Evolutionary conservation across 2,797 vertebrate genomes (phyloP).

Genomic region (Argentina silus): DNA sequence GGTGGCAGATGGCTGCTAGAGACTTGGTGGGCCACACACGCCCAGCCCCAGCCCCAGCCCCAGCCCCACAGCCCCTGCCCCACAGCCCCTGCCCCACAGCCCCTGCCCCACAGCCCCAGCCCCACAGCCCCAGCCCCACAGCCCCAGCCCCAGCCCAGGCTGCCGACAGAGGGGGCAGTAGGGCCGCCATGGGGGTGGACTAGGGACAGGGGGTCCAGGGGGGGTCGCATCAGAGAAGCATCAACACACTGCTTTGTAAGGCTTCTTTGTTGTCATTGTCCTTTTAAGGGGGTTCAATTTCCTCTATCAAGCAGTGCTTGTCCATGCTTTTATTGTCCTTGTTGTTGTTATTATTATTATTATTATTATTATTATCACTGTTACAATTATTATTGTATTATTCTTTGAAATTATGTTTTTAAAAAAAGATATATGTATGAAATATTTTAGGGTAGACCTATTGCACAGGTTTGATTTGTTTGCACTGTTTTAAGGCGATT

Average conservation of each 20-base stretch:
- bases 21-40: slow-evolving; percentile 74
- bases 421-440: slow-evolving; percentile 41
- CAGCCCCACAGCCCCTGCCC: slow-evolving; percentile 53
- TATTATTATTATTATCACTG: slow-evolving; percentile 60
- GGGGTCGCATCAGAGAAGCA: slow-evolving; percentile 39
- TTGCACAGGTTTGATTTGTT: slow-evolving; percentile 80
- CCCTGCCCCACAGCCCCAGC: slow-evolving; percentile 63
- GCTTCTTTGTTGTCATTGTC: slow-evolving; percentile 62
- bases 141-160: slow-evolving; percentile 64
- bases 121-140: slow-evolving; percentile 37
- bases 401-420: slow-evolving; percentile 58
- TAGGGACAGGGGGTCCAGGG: background rate
- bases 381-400: slow-evolving; percentile 44
- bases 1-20: slow-evolving; percentile 90
- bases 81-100: slow-evolving; percentile 63
- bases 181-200: slow-evolving; percentile 14
- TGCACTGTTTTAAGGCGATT: slow-evolving; percentile 78
- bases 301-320: slow-evolving; percentile 55
- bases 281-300: slow-evolving; percentile 41
- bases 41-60: slow-evolving; percentile 39
- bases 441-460: slow-evolving; percentile 66
- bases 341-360: slow-evolving; percentile 47
- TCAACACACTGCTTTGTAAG: slow-evolving; percentile 57
- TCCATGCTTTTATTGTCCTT: slow-evolving; percentile 54
- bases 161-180: slow-evolving; percentile 30